Percentiles rank a stretch among this genome's conserved stretches.
phyloP scores from a whole-genome alignment of 2,113 vertebrate species.

The Rhinichthys klamathensis region DNA sequence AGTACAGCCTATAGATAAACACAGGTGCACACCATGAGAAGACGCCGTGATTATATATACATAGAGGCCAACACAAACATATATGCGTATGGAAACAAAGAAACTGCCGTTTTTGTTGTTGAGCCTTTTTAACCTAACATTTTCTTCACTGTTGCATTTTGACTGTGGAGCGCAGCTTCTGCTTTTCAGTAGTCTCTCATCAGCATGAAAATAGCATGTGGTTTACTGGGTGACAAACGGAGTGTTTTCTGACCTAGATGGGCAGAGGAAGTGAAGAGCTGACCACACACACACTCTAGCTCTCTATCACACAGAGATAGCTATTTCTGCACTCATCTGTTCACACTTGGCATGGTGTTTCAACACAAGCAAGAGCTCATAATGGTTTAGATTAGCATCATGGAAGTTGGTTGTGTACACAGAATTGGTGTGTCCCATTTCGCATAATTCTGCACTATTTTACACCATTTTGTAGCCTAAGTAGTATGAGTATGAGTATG shows the following conservation, averaged over 20 bases:
- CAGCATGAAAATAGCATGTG: constrained; percentile 62
- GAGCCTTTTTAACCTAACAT: neutral
- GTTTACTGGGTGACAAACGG: constrained; percentile 60
- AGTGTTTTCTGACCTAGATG: constrained; percentile 55
- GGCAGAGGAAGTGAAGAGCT: constrained; percentile 63
- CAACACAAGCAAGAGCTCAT: constrained; percentile 27
- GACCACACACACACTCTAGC: constrained; percentile 55
- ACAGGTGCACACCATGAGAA: constrained; percentile 35
- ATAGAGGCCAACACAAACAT: constrained; percentile 28
- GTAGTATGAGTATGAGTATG: neutral
- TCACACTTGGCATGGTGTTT: constrained; percentile 60
- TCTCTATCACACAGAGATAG: constrained; percentile 51
- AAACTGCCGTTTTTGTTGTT: neutral
- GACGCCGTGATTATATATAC: neutral
- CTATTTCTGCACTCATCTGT: constrained; percentile 64
- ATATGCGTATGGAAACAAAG: neutral
- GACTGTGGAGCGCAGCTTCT: constrained; percentile 44
- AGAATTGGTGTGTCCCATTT: neutral
- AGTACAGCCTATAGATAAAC: constrained; percentile 18
- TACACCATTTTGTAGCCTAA: neutral
- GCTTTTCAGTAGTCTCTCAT: constrained; percentile 57
- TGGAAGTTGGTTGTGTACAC: constrained; percentile 13
- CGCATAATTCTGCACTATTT: neutral
- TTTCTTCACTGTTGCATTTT: constrained; percentile 33
- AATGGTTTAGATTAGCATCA: constrained; percentile 29